phyloP scores from a whole-genome alignment of 2,888 invertebrate species.

The Netelia fuscicornis region DNA sequence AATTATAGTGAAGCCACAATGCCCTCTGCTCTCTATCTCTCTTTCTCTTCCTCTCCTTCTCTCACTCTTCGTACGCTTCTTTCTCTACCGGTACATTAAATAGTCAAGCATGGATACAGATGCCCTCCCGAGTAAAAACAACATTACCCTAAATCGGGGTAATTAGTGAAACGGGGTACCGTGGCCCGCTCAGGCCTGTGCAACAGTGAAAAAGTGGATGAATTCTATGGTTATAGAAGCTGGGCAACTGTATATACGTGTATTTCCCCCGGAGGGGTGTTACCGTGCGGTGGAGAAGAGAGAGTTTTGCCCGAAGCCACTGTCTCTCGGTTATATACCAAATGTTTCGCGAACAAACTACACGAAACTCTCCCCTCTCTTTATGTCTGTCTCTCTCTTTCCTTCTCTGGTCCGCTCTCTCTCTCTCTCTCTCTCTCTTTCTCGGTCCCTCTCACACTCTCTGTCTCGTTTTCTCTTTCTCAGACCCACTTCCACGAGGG shows the following conservation, averaged over 20 bases:
- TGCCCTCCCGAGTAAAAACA: constrained; percentile 71
- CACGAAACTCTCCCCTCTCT: constrained; percentile 35
- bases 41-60: constrained; percentile 35
- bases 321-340: constrained; percentile 62
- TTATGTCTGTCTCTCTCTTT: constrained; percentile 20
- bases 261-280: constrained; percentile 24
- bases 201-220: constrained; percentile 60
- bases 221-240: constrained; percentile 46
- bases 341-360: constrained; percentile 68
- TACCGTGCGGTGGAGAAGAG: constrained; percentile 34
- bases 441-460: constrained; percentile 3
- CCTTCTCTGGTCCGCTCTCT: neutral
- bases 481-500: constrained; percentile 51
- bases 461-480: constrained; percentile 55
- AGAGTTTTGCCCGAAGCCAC: constrained; percentile 54
- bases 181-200: constrained; percentile 31
- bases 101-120: constrained; percentile 69
- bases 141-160: constrained; percentile 77
- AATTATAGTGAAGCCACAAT: constrained; percentile 57
- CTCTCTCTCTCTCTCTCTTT: constrained; percentile 16
- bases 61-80: constrained; percentile 40
- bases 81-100: constrained; percentile 68
- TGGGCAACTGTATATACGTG: constrained; percentile 12
- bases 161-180: constrained; percentile 70
- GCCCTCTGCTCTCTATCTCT: constrained; percentile 46